Base-by-base conservation (phyloP, 2,797 vertebrate genomes). In the Chaetophractus vellerosus region DNA sequence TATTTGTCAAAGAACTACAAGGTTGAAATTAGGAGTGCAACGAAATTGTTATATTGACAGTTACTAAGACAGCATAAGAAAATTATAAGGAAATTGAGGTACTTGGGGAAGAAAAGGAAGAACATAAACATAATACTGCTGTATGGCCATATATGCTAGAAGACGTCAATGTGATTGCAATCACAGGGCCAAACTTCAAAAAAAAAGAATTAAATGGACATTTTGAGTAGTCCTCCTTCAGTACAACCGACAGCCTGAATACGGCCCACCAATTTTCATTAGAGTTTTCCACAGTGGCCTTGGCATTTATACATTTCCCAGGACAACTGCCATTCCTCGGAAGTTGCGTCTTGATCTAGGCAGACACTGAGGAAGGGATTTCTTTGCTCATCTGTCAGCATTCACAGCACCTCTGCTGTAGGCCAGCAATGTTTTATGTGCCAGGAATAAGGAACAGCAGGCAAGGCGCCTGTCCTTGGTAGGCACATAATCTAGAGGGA, bases 121-220 rank as follows among this genome's bases (percentile, higher is more conserved):
- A 1, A 12, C n/a, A 16, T 9, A 68, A 61, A 24, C 24, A 63
- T 57, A 45, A 38, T 6, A 23, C 5, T 26, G 64, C 31, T 19
- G 8, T 26, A 2, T 31, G 10, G 28, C 10, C 33, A 36, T 2
- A 2, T 16, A 0, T 5, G 38, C 79, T 26, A 1, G 0, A 38
- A 68, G 23, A n/a, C 10, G 9, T n/a, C 85, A 26, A 24, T 23
- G 24, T 16, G 28, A 48, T 1, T 28, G 9, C 16, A 7, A 7
- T 5, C 3, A 10, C 33, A 41, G 52, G 2, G 19, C 36, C 21
- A 14, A 26, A 28, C 55, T 33, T 16, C 63, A 59, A 38, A 31
- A 48, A 45, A 15, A n/a, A 28, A 5, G 16, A 21, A 19, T 21
- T 15, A 33, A 74, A 19, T 4, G 6, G 23, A 18, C 31, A 2